These are phyloP conservation scores for Acanthopagrus latus DNA, from an alignment of 2,797 vertebrate species.

Conservation along the genomic window DNA sequence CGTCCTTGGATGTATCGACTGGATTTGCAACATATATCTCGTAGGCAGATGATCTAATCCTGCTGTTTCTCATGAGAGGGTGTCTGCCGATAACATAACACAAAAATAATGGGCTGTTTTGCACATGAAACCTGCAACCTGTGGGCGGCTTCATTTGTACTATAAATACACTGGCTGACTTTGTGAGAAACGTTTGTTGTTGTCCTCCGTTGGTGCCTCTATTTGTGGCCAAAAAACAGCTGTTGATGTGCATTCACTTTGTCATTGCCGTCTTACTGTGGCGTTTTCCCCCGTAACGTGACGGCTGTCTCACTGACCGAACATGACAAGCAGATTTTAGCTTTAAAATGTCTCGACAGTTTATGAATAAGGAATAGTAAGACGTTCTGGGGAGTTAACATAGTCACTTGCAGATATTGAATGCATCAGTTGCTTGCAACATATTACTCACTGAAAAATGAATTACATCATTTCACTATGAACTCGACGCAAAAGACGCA, in stretches of 20 bases:
- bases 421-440: too few relatives aligned
- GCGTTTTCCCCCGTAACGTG: background rate
- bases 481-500: too few relatives aligned
- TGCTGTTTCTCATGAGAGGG: constrained; percentile 40
- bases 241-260: constrained; percentile 18
- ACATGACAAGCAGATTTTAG: background rate
- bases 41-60: constrained; percentile 63
- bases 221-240: constrained; percentile 13
- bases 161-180: constrained; percentile 28
- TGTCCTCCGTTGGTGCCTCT: constrained; percentile 19
- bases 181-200: constrained; percentile 22
- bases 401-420: background rate
- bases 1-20: constrained; percentile 72
- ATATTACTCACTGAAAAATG: too few relatives aligned
- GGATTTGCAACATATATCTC: constrained; percentile 48
- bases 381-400: background rate
- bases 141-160: constrained; percentile 41
- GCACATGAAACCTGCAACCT: constrained; percentile 51
- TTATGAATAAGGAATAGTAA: background rate
- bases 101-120: constrained; percentile 59
- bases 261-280: background rate
- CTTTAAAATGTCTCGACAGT: background rate
- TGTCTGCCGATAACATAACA: constrained; percentile 49
- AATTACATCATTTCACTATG: too few relatives aligned
- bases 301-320: background rate